Evolutionary conservation across 37 sponge, comb jelly and placozoan species (phyloP).

Genomic region (Ianthella basta): DNA sequence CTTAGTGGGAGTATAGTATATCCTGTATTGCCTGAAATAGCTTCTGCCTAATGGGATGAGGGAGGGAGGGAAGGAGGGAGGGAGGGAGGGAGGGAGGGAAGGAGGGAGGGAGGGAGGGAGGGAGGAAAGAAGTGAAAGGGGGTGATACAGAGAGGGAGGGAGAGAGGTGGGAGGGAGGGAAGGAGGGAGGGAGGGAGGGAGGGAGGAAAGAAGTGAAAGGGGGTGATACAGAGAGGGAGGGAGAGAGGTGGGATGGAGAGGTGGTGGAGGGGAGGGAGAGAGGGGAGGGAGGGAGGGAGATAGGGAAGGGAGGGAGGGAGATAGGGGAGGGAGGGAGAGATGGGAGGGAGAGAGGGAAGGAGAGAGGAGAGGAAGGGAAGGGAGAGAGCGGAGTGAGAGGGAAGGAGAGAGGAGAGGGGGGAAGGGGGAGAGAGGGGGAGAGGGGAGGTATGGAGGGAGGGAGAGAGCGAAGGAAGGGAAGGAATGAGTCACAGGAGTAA

Average conservation of each 20-base stretch:
- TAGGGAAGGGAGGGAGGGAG: too few species aligned
- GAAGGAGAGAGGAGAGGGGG: not conserved
- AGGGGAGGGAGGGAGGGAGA: too few species aligned
- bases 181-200: conserved; percentile 74
- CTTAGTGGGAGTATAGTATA: not conserved
- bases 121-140: conserved; percentile 46
- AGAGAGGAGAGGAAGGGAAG: too few species aligned
- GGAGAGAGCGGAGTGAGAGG: too few species aligned
- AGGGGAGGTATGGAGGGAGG: not conserved
- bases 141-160: conserved; percentile 37
- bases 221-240: conserved; percentile 57
- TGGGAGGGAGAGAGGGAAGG: too few species aligned
- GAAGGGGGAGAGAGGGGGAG: not conserved
- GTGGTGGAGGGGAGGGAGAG: conserved; percentile 40
- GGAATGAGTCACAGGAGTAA: not conserved
- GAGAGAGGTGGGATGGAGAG: conserved; percentile 49
- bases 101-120: too few species aligned
- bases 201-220: conserved; percentile 69
- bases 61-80: conserved; percentile 63
- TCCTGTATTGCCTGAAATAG: not conserved
- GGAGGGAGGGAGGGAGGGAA: conserved; percentile 74
- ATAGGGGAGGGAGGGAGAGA: too few species aligned
- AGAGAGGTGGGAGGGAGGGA: not conserved
- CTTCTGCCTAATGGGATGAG: not conserved
- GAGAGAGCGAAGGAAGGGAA: not conserved